Conservation (phyloP, 2,797 vertebrate species). For the Cynodonichthys magdalenae region DNA sequence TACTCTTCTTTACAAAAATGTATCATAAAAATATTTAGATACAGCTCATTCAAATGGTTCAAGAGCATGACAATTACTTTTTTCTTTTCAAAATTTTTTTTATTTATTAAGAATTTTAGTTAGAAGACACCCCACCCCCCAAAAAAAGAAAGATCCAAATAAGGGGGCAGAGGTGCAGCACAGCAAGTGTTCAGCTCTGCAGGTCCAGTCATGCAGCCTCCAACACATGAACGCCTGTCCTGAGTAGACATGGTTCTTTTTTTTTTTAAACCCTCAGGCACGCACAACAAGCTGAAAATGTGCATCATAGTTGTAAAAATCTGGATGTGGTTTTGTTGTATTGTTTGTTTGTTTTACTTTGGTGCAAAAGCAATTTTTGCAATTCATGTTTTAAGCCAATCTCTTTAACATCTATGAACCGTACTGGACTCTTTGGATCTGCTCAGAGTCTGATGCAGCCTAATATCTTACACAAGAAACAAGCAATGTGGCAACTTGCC, state of each 20-base stretch:
- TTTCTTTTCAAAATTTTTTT: background rate
- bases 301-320: background rate
- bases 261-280: conserved; percentile 27
- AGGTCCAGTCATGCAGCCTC: conserved; percentile 59
- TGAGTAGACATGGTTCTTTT: conserved; percentile 31
- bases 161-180: conserved; percentile 34
- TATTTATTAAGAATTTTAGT: too few species aligned
- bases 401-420: too few species aligned
- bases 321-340: background rate
- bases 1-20: too few species aligned
- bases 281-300: background rate
- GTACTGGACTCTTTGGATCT: too few species aligned
- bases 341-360: background rate
- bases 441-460: too few species aligned
- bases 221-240: conserved; percentile 55
- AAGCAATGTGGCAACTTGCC: background rate
- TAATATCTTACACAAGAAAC: too few species aligned
- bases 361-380: background rate
- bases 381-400: too few species aligned
- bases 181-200: conserved; percentile 46
- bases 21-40: too few species aligned
- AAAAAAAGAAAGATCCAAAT: conserved; percentile 55
- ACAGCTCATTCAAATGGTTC: too few species aligned
- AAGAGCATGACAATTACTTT: background rate
- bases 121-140: conserved; percentile 2